Evolutionary conservation across 1,140 invertebrate genomes (phyloP).

Genomic region (Pentalonia nigronervosa): DNA sequence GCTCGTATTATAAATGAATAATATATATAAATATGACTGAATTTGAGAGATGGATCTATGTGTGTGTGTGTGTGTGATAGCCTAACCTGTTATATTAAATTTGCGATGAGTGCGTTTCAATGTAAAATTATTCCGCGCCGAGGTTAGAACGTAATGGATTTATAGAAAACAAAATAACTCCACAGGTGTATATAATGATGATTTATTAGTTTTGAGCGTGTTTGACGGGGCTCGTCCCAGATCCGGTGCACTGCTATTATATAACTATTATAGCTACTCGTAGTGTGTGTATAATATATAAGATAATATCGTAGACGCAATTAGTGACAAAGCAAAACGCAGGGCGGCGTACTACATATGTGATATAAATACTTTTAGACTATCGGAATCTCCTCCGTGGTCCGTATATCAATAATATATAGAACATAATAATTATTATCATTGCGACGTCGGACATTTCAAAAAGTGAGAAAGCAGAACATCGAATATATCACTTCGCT

Average conservation of each 20-base stretch:
- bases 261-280: background rate
- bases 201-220: background rate
- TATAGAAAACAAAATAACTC: slow-evolving; percentile 12
- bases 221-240: background rate
- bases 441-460: background rate
- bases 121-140: slow-evolving; percentile 26
- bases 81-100: background rate
- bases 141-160: slow-evolving; percentile 4
- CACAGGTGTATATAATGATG: background rate
- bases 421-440: background rate
- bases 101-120: background rate
- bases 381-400: background rate
- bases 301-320: background rate
- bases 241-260: background rate
- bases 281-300: background rate
- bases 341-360: background rate
- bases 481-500: background rate
- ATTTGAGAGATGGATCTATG: background rate
- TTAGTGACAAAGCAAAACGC: background rate
- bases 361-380: background rate
- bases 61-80: background rate
- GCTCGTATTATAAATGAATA: background rate
- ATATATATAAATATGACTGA: slow-evolving; percentile 16
- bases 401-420: background rate
- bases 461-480: background rate